Evolutionary conservation across 2,888 invertebrate species (phyloP), one percentile per base, ranked within the genome.

Genomic region (Phaedon cochleariae): DNA sequence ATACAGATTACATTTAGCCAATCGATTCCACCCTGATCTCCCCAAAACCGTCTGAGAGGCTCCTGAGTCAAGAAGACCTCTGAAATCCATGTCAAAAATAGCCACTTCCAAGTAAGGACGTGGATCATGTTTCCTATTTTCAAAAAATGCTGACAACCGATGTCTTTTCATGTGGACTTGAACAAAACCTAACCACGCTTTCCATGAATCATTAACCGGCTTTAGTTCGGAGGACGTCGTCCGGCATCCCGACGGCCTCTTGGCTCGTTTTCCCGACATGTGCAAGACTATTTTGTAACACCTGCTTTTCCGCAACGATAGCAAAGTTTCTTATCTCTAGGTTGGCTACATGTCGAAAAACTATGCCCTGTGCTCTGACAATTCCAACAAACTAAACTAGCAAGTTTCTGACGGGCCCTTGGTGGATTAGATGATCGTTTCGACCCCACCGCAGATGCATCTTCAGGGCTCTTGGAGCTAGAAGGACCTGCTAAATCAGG

Each of bases 131-230:
- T 53, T 53, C 2, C 21, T n/a, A 53, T 20, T 53, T 15, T 17
- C 26, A 55, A 55, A 55, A 45, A 55, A n/a, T n/a, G 45, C 45
- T 12, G 45, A 10, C 9, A 62, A n/a, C n/a, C n/a, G n/a, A n/a
- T n/a, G n/a, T n/a, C n/a, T n/a, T n/a, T n/a, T n/a, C n/a, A n/a
- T n/a, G 18, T 31, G 20, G 4, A 41, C 12, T 20, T 62, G 29
- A 17, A 62, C 62, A 62, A 62, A 62, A 15, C 46, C 17, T 7
- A 55, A 45, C 62, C 62, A 61, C 9, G 54, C 52, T n/a, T 34
- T 9, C 61, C 61, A n/a, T n/a, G n/a, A n/a, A n/a, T n/a, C n/a
- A n/a, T n/a, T n/a, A n/a, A n/a, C n/a, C n/a, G n/a, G n/a, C n/a
- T n/a, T n/a, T n/a, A n/a, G n/a, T n/a, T n/a, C n/a, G n/a, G n/a